Percentiles rank a stretch among this genome's conserved stretches.
Conservation (phyloP, 2,888 invertebrate species). For the Argynnis bischoffii region DNA sequence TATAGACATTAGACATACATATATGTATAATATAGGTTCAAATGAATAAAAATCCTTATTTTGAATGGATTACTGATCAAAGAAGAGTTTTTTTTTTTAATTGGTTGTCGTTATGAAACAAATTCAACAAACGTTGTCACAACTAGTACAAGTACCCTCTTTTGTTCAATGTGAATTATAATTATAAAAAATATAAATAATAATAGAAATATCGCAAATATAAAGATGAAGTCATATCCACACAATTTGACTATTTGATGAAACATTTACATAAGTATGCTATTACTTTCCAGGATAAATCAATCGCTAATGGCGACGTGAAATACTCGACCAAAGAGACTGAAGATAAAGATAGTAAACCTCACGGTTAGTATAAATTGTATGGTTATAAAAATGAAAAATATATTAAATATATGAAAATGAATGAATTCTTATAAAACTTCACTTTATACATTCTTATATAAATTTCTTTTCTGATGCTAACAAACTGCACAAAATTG, state of each 20-base stretch:
- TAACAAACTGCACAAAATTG: constrained; percentile 16
- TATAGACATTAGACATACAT: no score
- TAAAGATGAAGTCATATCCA: no score
- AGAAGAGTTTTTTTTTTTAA: no score
- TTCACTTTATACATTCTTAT: not conserved
- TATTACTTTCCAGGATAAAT: constrained; percentile 55
- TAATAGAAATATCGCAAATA: no score
- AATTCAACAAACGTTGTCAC: no score
- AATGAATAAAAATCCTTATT: no score
- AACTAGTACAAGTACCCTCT: no score
- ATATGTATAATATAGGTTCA: no score
- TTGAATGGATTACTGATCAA: no score
- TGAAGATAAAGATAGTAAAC: constrained; percentile 58
- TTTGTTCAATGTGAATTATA: no score
- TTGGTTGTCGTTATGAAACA: no score
- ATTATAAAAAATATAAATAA: no score
- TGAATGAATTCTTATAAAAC: not conserved
- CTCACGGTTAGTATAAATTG: constrained; percentile 57
- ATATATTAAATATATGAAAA: not conserved
- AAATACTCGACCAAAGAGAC: constrained; percentile 61
- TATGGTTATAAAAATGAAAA: not conserved
- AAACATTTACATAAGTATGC: not conserved
- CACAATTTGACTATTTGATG: not conserved
- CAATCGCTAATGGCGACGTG: constrained; percentile 71
- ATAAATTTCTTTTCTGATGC: constrained; percentile 1